These are phyloP conservation scores for Spinus olivaceus DNA, from an alignment of 2,797 vertebrate species.

Conservation along the genomic window DNA sequence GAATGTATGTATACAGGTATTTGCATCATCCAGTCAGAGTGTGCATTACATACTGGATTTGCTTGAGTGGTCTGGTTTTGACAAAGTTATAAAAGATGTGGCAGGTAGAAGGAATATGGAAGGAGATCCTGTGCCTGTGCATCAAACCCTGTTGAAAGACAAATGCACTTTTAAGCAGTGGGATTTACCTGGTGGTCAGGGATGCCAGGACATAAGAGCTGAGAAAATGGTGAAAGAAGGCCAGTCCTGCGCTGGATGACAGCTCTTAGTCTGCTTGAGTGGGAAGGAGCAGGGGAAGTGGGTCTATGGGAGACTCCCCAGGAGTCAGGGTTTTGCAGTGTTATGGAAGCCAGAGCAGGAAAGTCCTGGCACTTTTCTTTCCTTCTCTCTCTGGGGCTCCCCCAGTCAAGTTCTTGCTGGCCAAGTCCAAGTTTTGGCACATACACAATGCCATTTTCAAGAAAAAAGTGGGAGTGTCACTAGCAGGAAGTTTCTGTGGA, in stretches of 20 bases:
- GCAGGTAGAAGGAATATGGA: background rate
- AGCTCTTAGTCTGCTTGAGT: background rate
- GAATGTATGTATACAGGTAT: slow-evolving; percentile 91
- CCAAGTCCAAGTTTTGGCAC: background rate
- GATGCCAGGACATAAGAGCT: background rate
- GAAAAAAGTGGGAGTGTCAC: background rate
- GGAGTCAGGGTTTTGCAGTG: background rate
- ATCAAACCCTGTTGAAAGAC: background rate
- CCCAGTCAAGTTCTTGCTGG: background rate
- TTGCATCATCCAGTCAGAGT: slow-evolving; percentile 21
- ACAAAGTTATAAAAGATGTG: background rate
- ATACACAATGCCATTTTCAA: background rate
- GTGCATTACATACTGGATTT: background rate
- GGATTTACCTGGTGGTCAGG: background rate
- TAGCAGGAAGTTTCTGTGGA: background rate
- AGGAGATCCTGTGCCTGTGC: background rate
- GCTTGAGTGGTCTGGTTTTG: background rate
- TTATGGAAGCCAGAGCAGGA: background rate
- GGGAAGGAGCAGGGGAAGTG: background rate
- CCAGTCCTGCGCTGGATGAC: background rate
- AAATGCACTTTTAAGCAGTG: background rate
- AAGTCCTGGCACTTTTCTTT: background rate
- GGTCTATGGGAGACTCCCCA: background rate
- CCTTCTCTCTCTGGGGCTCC: background rate
- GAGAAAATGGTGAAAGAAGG: background rate